phyloP scores from a whole-genome alignment of 2,797 vertebrate genomes.

The Melanotaenia pygmaea region DNA sequence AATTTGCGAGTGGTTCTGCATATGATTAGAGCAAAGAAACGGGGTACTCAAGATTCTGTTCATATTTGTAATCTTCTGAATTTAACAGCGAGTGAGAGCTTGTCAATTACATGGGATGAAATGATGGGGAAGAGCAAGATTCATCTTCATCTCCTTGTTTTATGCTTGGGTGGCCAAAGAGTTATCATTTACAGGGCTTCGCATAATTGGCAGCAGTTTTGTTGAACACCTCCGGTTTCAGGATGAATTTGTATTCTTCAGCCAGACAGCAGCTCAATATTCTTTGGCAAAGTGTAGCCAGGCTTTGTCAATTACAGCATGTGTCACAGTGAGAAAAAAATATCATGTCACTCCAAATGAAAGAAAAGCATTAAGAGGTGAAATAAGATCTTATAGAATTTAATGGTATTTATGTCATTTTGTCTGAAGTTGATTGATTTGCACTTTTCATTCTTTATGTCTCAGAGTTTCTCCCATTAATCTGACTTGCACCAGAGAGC shows the following conservation, averaged over 20 bases:
- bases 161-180: conserved; percentile 90
- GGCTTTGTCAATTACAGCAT: conserved; percentile 81
- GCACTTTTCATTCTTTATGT: conserved; percentile 58
- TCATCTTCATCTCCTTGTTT: conserved; percentile 99
- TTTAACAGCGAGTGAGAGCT: conserved; percentile 93
- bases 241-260: conserved; percentile 87
- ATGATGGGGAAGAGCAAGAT: conserved; percentile 94
- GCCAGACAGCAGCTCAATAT: conserved; percentile 76
- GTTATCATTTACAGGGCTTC: conserved; percentile 92
- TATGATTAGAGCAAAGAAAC: conserved; percentile 89
- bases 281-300: conserved; percentile 75
- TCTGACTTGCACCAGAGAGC: conserved; percentile 54
- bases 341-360: conserved; percentile 78
- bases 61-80: conserved; percentile 97
- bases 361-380: conserved; percentile 75
- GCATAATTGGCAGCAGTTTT: conserved; percentile 94
- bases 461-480: conserved; percentile 49
- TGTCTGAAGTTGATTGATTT: conserved; percentile 78
- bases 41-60: conserved; percentile 90
- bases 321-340: conserved; percentile 62
- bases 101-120: conserved; percentile 98
- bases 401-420: conserved; percentile 80
- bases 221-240: conserved; percentile 85
- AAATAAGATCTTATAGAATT: conserved; percentile 79
- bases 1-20: conserved; percentile 90